phyloP scores from a whole-genome alignment of 2,113 vertebrate species.

The Ceyx margarethae region DNA sequence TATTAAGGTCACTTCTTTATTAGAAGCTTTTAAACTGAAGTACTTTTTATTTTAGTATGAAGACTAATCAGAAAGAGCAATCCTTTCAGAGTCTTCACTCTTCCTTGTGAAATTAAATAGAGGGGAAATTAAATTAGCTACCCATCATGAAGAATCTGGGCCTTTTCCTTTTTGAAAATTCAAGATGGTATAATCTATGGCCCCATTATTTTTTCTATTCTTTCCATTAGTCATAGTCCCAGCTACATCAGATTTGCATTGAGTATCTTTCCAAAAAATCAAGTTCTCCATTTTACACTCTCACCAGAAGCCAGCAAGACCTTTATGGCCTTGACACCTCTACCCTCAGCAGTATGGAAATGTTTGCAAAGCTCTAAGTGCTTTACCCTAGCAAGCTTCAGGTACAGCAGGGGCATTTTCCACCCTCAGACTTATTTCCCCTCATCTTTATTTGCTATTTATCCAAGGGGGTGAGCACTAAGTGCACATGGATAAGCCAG shows the following conservation, averaged over 20 bases:
- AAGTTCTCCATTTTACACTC: neutral
- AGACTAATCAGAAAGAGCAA: neutral
- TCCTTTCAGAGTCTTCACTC: neutral
- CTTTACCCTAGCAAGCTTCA: neutral
- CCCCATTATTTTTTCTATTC: neutral
- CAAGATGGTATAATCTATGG: neutral
- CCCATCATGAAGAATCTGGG: neutral
- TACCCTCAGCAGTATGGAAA: neutral
- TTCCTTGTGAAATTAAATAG: neutral
- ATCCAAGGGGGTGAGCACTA: neutral
- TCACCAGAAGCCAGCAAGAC: neutral
- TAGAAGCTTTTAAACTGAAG: neutral
- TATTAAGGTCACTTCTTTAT: neutral
- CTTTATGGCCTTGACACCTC: neutral
- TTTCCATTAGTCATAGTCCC: neutral
- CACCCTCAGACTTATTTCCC: neutral
- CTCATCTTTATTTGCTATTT: neutral
- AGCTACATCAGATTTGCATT: neutral
- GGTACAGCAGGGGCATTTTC: neutral
- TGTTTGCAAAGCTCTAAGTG: neutral
- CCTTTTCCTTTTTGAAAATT: neutral
- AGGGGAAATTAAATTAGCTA: neutral
- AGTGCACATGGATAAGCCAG: neutral
- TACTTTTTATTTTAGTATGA: neutral
- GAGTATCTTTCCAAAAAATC: neutral